Conservation (phyloP, 2,888 invertebrate genomes). For the Sepioteuthis lessoniana region DNA sequence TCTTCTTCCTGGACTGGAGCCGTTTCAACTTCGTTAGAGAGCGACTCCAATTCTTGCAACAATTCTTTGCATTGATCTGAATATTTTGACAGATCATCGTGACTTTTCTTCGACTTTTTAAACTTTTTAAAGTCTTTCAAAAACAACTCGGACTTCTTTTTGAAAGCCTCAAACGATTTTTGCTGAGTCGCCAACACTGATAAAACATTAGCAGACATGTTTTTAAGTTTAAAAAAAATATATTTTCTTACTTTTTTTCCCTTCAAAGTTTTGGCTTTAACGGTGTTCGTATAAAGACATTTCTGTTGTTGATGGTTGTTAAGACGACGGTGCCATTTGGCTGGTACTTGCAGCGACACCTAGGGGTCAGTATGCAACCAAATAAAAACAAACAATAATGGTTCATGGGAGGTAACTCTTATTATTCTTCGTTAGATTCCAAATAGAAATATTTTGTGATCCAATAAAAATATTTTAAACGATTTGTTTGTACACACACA, state of each 20-base stretch:
- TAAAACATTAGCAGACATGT: neutral
- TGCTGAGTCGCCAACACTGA: neutral
- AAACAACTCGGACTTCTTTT: neutral
- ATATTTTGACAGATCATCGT: neutral
- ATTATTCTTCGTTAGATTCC: too few species aligned
- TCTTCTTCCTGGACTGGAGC: neutral
- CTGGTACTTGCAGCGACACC: neutral
- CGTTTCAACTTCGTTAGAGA: neutral
- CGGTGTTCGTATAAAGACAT: neutral
- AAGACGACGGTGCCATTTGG: neutral
- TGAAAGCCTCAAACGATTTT: neutral
- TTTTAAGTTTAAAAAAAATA: too few species aligned
- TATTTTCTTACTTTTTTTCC: neutral
- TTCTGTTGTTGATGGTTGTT: constrained; percentile 24
- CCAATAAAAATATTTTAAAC: too few species aligned
- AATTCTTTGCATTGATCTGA: neutral
- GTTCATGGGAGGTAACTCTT: constrained; percentile 13
- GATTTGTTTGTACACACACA: too few species aligned
- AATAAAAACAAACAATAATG: neutral
- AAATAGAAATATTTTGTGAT: too few species aligned
- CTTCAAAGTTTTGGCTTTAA: neutral
- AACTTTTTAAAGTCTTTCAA: constrained; percentile 36
- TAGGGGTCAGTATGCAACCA: neutral
- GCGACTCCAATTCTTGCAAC: neutral
- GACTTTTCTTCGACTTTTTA: neutral